A percentile compares a stretch with the other conserved stretches of the same genome.
Conservation (phyloP, 2,797 vertebrate genomes). For the Melanogrammus aeglefinus region DNA sequence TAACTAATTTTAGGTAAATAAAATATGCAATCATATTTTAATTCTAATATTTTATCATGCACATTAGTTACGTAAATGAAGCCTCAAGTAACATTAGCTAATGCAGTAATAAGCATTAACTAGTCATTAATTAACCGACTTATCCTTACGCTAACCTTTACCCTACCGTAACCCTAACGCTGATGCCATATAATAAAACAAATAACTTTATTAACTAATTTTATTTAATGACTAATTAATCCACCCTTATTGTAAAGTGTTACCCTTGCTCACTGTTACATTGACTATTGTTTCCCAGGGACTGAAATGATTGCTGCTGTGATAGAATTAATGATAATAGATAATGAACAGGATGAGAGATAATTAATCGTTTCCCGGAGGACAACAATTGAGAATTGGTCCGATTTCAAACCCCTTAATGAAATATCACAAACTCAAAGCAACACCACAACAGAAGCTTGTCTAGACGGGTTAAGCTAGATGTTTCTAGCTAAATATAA, state of each 20-base stretch:
- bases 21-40: neutral
- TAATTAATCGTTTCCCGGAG: neutral
- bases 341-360: neutral
- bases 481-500: neutral
- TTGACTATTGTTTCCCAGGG: neutral
- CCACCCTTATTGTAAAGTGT: no score
- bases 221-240: no score
- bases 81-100: no score
- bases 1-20: neutral
- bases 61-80: neutral
- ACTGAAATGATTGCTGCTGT: neutral
- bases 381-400: neutral
- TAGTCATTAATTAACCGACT: no score
- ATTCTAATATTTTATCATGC: neutral
- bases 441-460: neutral
- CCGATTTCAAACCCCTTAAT: neutral
- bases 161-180: no score
- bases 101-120: no score
- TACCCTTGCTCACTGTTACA: neutral
- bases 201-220: no score
- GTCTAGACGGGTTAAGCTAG: neutral
- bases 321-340: neutral
- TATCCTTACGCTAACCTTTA: no score
- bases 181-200: no score
- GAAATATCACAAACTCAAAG: neutral